Percentiles rank a stretch among this genome's conserved stretches.
These are phyloP conservation scores for Nematostella vectensis DNA, from an alignment of 92 coral and sea anemone genomes.

Conservation along the genomic window DNA sequence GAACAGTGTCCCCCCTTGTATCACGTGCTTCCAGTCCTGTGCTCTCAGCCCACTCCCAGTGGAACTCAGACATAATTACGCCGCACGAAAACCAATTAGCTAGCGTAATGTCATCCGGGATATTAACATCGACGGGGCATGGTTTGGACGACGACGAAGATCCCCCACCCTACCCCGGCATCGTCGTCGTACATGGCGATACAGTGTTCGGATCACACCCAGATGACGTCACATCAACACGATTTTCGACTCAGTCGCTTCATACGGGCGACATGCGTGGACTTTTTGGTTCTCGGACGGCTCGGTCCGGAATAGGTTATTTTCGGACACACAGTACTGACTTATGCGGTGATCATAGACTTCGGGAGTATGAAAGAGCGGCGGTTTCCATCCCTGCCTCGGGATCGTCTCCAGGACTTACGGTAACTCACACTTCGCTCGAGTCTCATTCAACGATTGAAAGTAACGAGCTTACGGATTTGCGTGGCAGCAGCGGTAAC, in stretches of 20 bases:
- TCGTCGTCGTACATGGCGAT: constrained; percentile 7
- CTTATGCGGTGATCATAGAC: too few relatives aligned
- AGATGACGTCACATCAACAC: not conserved
- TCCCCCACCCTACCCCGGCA: constrained; percentile 67
- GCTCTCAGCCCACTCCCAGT: not conserved
- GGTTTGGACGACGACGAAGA: constrained; percentile 50
- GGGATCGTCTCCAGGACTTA: too few relatives aligned
- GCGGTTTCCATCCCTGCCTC: too few relatives aligned
- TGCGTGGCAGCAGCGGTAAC: too few relatives aligned
- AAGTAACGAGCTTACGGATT: too few relatives aligned
- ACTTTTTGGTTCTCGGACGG: too few relatives aligned
- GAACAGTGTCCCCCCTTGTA: not conserved
- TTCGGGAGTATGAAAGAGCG: too few relatives aligned
- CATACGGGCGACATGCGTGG: not conserved
- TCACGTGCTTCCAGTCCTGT: not conserved
- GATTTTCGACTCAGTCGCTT: not conserved
- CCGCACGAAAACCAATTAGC: too few relatives aligned
- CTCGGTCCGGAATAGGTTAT: too few relatives aligned
- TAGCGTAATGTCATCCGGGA: not conserved
- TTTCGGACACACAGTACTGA: too few relatives aligned
- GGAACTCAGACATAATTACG: not conserved
- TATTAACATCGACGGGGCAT: constrained; percentile 1
- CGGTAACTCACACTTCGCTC: too few relatives aligned
- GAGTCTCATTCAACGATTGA: too few relatives aligned
- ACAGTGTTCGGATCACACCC: not conserved